These are phyloP conservation scores for Phrynosoma platyrhinos DNA, from an alignment of 2,113 vertebrate species.

Conservation along the genomic window DNA sequence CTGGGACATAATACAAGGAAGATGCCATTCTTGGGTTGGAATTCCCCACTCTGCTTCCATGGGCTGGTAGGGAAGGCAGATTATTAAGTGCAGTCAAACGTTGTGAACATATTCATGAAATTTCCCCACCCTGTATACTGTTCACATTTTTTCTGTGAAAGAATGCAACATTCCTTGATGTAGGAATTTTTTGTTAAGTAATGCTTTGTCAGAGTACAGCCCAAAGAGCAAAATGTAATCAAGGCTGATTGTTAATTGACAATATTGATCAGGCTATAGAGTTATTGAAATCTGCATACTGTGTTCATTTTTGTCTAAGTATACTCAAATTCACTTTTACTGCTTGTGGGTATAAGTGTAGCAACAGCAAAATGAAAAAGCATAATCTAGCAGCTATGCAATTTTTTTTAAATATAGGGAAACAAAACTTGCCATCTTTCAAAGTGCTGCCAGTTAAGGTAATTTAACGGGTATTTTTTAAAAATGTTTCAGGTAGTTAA, in stretches of 20 bases:
- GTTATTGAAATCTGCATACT: slow-evolving; percentile 59
- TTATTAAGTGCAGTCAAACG: slow-evolving; percentile 71
- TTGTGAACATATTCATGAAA: slow-evolving; percentile 73
- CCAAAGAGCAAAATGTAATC: slow-evolving; percentile 75
- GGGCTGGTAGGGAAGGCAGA: slow-evolving; percentile 71
- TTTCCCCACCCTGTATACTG: slow-evolving; percentile 63
- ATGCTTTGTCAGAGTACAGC: slow-evolving; percentile 73
- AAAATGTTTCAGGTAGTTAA: slow-evolving; percentile 77
- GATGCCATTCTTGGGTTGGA: slow-evolving; percentile 52
- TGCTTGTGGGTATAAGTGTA: slow-evolving; percentile 61
- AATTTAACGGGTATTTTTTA: slow-evolving; percentile 84
- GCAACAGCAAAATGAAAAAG: slow-evolving; percentile 59
- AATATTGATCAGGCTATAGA: slow-evolving; percentile 59
- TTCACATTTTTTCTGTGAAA: slow-evolving; percentile 62
- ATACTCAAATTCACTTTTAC: slow-evolving; percentile 65
- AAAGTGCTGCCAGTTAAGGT: slow-evolving; percentile 76
- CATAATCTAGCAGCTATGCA: slow-evolving; percentile 83
- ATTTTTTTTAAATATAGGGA: slow-evolving; percentile 68
- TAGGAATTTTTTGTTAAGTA: slow-evolving; percentile 73
- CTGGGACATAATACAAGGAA: slow-evolving; percentile 64
- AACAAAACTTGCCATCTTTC: slow-evolving; percentile 66
- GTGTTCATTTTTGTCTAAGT: slow-evolving; percentile 64
- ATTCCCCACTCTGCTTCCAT: slow-evolving; percentile 33
- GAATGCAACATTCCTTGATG: slow-evolving; percentile 61
- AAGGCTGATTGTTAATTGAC: slow-evolving; percentile 69